These are phyloP conservation scores for Hypotaenidia okinawae DNA, from an alignment of 2,797 vertebrate genomes.

Conservation along the genomic window DNA sequence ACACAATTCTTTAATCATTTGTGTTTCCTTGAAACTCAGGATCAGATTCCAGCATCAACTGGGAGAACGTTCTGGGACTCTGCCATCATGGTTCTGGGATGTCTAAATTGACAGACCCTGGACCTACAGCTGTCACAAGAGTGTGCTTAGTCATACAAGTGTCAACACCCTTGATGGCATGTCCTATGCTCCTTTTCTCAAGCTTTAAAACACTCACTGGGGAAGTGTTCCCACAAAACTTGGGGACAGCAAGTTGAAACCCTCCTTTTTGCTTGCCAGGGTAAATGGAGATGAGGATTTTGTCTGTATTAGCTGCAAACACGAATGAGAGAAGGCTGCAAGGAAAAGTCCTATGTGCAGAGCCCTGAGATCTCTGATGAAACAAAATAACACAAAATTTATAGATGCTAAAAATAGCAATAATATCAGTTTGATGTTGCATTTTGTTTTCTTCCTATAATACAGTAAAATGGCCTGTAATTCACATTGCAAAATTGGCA, in stretches of 20 bases:
- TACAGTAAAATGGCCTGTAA: conserved; percentile 38
- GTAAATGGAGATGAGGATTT: conserved; percentile 1
- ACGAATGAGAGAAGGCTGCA: conserved; percentile 12
- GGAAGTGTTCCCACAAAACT: neutral
- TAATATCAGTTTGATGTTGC: conserved; percentile 45
- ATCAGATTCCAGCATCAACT: neutral
- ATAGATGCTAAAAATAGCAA: conserved; percentile 52
- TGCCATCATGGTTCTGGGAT: neutral
- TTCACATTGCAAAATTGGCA: conserved; percentile 51
- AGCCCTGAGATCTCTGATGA: conserved; percentile 50
- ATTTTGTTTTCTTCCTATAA: conserved; percentile 46
- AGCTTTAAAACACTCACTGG: neutral
- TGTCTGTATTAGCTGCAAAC: neutral
- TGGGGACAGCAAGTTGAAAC: neutral
- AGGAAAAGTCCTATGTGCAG: neutral
- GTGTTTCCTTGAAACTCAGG: neutral
- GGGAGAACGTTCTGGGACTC: neutral
- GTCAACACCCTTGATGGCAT: neutral
- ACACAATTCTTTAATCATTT: neutral
- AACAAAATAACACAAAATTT: conserved; percentile 59
- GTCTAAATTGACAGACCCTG: neutral
- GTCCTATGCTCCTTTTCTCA: neutral
- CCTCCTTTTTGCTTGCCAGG: neutral
- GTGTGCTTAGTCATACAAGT: neutral
- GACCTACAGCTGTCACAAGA: neutral